Evolutionary conservation across 2,113 vertebrate species (phyloP).

Genomic region (Dicrurus megarhynchus): DNA sequence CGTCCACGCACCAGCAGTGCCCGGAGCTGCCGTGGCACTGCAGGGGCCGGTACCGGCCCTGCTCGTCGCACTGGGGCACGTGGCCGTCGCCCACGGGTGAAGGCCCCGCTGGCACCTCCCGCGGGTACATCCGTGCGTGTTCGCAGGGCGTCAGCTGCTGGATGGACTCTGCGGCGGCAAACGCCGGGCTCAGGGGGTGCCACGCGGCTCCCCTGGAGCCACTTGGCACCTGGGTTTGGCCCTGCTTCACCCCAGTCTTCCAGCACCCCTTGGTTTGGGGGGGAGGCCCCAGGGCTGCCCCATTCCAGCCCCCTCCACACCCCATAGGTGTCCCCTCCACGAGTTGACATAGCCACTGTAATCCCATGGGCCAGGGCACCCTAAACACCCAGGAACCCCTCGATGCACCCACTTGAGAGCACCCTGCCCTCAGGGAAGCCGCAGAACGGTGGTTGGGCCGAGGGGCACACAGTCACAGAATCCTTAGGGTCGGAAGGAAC

Average conservation of each 20-base stretch:
- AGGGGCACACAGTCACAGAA: not conserved
- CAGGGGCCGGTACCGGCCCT: constrained; percentile 75
- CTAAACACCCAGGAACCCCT: not conserved
- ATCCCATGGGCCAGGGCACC: rapidly evolving
- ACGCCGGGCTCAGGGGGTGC: rapidly evolving
- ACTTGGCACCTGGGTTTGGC: not conserved
- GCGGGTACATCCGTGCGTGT: constrained; percentile 59
- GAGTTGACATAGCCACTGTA: not conserved
- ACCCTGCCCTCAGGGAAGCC: not conserved
- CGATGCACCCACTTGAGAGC: rapidly evolving
- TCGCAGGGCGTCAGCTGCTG: constrained; percentile 73
- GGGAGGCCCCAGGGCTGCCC: too few relatives aligned
- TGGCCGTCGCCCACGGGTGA: not conserved
- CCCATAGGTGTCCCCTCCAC: not conserved
- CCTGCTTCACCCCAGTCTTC: rapidly evolving
- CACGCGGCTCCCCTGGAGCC: not conserved
- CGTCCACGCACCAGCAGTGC: constrained; percentile 86
- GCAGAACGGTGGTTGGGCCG: rapidly evolving
- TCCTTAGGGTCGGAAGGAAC: not conserved
- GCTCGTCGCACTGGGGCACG: constrained; percentile 79
- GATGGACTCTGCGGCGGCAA: not conserved
- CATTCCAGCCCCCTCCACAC: rapidly evolving
- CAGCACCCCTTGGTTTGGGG: too few relatives aligned
- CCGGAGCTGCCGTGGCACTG: constrained; percentile 83
- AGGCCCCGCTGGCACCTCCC: not conserved